These are phyloP conservation scores for Pediacus dermestoides DNA, from an alignment of 2,888 invertebrate genomes.

Conservation along the genomic window DNA sequence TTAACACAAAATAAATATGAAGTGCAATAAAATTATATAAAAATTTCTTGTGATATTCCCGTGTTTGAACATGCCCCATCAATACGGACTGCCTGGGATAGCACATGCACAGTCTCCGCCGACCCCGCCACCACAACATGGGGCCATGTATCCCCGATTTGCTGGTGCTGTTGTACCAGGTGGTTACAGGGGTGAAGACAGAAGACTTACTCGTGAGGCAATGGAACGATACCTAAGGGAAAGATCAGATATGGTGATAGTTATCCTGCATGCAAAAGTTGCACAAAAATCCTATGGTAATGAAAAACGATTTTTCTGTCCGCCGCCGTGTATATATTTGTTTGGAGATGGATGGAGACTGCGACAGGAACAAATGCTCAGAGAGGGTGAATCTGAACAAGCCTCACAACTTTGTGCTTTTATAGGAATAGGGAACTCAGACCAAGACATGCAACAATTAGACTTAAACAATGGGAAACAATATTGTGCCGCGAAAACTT, in stretches of 20 bases:
- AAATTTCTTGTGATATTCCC: conserved; percentile 7
- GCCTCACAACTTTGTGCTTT: conserved; percentile 96
- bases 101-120: conserved; percentile 78
- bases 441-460: conserved; percentile 98
- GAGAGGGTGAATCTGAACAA: conserved; percentile 85
- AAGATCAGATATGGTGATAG: conserved; percentile 91
- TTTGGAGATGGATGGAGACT: conserved; percentile 98
- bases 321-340: conserved; percentile 97
- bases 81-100: conserved; percentile 71
- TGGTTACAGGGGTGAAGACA: conserved; percentile 73
- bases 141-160: conserved; percentile 56
- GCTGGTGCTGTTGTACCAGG: conserved; percentile 63
- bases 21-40: conserved; percentile 4
- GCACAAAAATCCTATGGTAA: conserved; percentile 99
- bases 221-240: conserved; percentile 97
- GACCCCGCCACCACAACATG: conserved; percentile 67
- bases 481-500: conserved; percentile 98
- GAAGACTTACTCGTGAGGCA: conserved; percentile 80
- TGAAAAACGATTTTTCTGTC: conserved; percentile 99
- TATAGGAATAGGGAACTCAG: conserved; percentile 97
- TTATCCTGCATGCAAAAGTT: conserved; percentile 98
- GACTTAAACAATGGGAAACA: conserved; percentile 97
- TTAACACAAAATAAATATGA: too few species aligned
- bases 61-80: conserved; percentile 69
- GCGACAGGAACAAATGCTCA: conserved; percentile 88